A percentile compares a stretch with the other conserved stretches of the same genome.
Evolutionary conservation across 2,797 vertebrate species (phyloP).

Genomic region (Sebastes cheni): DNA sequence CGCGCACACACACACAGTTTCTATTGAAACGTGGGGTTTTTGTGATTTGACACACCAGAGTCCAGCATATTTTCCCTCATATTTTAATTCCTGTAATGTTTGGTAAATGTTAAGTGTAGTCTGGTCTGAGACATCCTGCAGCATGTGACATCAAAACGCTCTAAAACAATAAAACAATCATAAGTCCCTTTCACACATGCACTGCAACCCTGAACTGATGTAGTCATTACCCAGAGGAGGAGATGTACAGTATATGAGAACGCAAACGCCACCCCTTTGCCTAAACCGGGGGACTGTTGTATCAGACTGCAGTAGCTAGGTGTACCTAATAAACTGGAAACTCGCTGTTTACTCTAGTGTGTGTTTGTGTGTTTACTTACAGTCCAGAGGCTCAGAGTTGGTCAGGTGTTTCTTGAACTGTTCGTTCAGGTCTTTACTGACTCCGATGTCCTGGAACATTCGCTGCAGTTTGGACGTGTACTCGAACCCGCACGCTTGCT

Average conservation of each 20-base stretch:
- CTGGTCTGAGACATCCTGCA: background rate
- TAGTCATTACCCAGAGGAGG: background rate
- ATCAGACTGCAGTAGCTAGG: too few species aligned
- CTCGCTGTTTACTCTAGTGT: background rate
- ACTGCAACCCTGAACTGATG: background rate
- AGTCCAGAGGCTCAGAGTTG: conserved; percentile 94
- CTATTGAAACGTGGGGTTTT: background rate
- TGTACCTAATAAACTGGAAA: background rate
- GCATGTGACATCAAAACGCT: background rate
- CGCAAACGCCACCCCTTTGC: too few species aligned
- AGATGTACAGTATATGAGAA: too few species aligned
- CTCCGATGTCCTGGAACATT: conserved; percentile 99
- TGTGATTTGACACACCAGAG: background rate
- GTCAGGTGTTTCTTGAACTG: conserved; percentile 98
- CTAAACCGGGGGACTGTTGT: too few species aligned
- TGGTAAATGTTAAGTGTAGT: background rate
- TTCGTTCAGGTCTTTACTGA: conserved; percentile 98
- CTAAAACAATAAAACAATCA: background rate
- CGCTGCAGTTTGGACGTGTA: conserved; percentile 98
- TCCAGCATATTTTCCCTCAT: background rate
- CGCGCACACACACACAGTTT: background rate
- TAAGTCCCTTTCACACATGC: background rate
- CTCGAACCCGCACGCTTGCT: conserved; percentile 99
- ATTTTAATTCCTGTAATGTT: background rate
- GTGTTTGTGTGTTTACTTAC: conserved; percentile 60